A percentile compares a stretch with the other conserved stretches of the same genome.
These are phyloP conservation scores for Siniperca scherzeri DNA, from an alignment of 2,797 vertebrate genomes.

Conservation along the genomic window DNA sequence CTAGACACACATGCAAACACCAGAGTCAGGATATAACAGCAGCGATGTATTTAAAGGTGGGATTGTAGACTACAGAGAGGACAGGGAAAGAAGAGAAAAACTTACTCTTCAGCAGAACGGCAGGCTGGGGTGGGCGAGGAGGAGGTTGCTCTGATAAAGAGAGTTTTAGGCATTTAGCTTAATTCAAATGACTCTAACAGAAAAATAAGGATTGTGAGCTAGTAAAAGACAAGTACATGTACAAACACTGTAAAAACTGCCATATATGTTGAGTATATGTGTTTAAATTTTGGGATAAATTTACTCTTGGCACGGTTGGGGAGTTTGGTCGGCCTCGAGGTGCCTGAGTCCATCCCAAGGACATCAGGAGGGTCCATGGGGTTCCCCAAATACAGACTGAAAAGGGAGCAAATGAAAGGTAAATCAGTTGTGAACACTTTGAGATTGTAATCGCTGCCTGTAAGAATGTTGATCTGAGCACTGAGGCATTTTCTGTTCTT, in stretches of 20 bases:
- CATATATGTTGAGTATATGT: not conserved
- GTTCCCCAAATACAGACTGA: slow-evolving; percentile 96
- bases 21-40: not conserved
- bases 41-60: not conserved
- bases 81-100: slow-evolving; percentile 47
- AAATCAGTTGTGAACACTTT: not conserved
- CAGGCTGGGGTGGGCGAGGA: slow-evolving; percentile 96
- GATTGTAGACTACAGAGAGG: not conserved
- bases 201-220: too few species aligned
- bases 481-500: not conserved
- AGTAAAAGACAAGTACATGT: too few species aligned
- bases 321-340: slow-evolving; percentile 90
- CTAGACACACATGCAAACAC: slow-evolving; percentile 68
- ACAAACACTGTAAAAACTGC: not conserved
- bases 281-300: not conserved
- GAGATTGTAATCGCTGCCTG: not conserved
- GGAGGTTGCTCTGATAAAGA: slow-evolving; percentile 92
- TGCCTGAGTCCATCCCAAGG: slow-evolving; percentile 89
- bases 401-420: slow-evolving; percentile 9
- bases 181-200: not conserved
- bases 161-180: not conserved
- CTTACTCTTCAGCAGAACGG: slow-evolving; percentile 94
- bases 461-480: not conserved
- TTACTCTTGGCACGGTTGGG: slow-evolving; percentile 94
- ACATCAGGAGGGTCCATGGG: slow-evolving; percentile 98